Conservation (phyloP, 2,113 vertebrate species). For the Archocentrus centrarchus region DNA sequence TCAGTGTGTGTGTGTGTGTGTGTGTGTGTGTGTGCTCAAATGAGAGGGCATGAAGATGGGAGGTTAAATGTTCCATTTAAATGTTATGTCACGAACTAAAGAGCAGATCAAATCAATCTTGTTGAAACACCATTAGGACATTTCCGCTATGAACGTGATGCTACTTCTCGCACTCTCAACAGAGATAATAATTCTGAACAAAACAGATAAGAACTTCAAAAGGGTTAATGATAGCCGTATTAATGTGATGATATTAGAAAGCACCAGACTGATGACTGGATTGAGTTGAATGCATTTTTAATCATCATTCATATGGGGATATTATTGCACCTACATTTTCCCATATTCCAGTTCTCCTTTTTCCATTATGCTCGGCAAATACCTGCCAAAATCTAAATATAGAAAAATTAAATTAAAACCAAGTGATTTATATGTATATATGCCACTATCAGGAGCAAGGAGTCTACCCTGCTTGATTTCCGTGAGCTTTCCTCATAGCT, state of each 20-base stretch:
- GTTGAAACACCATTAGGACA: constrained; percentile 63
- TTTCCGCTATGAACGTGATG: constrained; percentile 54
- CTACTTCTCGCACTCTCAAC: background rate
- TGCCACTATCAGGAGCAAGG: background rate
- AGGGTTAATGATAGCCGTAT: constrained; percentile 34
- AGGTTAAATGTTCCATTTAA: constrained; percentile 66
- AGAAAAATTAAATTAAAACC: constrained; percentile 40
- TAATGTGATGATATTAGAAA: constrained; percentile 51
- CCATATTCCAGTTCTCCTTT: constrained; percentile 13
- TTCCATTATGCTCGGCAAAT: background rate
- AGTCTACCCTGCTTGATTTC: constrained; percentile 15
- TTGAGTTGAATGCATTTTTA: constrained; percentile 41
- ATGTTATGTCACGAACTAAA: constrained; percentile 67
- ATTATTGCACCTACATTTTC: constrained; percentile 20
- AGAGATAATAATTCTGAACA: constrained; percentile 19
- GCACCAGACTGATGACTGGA: constrained; percentile 28
- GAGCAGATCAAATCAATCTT: constrained; percentile 65
- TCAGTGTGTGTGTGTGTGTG: background rate
- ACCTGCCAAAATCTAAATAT: constrained; percentile 22
- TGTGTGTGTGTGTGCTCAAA: background rate
- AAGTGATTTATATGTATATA: constrained; percentile 6
- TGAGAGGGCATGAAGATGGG: constrained; percentile 28
- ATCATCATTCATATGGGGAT: constrained; percentile 33
- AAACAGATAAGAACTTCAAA: constrained; percentile 19
- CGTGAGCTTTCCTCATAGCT: constrained; percentile 36